Conservation (phyloP, 1,140 invertebrate species). For the Zaprionus camerounensis region DNA sequence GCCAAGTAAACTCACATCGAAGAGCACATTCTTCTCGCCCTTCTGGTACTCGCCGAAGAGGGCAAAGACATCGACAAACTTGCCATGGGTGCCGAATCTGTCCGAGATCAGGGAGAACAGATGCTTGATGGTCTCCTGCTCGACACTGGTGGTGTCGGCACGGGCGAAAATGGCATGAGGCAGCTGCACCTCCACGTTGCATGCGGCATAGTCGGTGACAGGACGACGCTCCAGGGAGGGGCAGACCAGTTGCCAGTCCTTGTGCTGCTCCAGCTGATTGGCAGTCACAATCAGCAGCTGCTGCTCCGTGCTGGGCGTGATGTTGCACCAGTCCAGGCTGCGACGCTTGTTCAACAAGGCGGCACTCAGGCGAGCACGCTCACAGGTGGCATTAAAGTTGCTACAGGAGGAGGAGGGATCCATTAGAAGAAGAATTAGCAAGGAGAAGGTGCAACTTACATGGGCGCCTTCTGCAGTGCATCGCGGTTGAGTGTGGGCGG, state of each 20-base stretch:
- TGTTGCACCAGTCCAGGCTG: conserved; percentile 54
- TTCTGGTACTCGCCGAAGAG: conserved; percentile 70
- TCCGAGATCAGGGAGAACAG: conserved; percentile 73
- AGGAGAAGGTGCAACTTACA: conserved; percentile 55
- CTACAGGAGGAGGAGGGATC: conserved; percentile 24
- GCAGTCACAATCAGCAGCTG: conserved; percentile 64
- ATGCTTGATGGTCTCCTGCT: conserved; percentile 78
- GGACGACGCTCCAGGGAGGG: conserved; percentile 62
- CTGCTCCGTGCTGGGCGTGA: conserved; percentile 42
- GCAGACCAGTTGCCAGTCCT: conserved; percentile 74
- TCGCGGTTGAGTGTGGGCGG: conserved; percentile 56
- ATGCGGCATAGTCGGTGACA: conserved; percentile 64
- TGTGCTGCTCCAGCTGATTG: conserved; percentile 65
- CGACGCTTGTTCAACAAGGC: conserved; percentile 71
- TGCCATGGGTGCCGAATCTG: conserved; percentile 70
- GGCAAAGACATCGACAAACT: conserved; percentile 76
- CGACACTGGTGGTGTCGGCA: conserved; percentile 54
- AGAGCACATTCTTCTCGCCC: conserved; percentile 70
- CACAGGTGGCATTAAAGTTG: conserved; percentile 59
- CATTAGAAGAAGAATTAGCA: not conserved
- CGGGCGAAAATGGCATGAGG: conserved; percentile 68
- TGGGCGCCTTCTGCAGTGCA: conserved; percentile 53
- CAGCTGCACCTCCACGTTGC: conserved; percentile 75
- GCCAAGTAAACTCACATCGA: conserved; percentile 59
- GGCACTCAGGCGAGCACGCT: conserved; percentile 58